Conservation (phyloP, 1,140 invertebrate species). For the Drosophila pseudoobscura region DNA sequence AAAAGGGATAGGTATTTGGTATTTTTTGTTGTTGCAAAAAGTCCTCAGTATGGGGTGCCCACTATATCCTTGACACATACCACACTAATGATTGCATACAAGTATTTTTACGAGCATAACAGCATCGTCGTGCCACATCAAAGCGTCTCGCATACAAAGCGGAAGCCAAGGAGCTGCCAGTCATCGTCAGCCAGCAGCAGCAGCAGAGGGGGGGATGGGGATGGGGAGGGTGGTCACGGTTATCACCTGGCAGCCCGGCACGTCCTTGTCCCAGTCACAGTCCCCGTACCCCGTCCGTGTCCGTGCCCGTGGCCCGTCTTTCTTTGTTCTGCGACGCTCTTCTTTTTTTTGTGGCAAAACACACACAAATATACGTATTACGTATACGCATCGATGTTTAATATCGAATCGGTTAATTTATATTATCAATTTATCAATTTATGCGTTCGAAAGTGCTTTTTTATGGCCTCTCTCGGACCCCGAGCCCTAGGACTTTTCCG, state of each 20-base stretch:
- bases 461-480: slow-evolving; percentile 52
- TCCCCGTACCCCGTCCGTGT: too few relatives aligned
- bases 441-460: slow-evolving; percentile 77
- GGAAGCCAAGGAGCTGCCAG: slow-evolving; percentile 46
- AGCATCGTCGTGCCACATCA: slow-evolving; percentile 70
- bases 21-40: too few relatives aligned
- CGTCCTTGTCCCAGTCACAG: slow-evolving; percentile 12
- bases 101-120: slow-evolving; percentile 76
- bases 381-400: slow-evolving; percentile 20
- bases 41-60: too few relatives aligned
- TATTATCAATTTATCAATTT: slow-evolving; percentile 81
- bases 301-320: background rate
- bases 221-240: too few relatives aligned
- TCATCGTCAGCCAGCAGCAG: too few relatives aligned
- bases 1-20: too few relatives aligned
- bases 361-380: slow-evolving; percentile 10
- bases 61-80: slow-evolving; percentile 19
- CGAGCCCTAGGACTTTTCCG: too few relatives aligned
- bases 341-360: slow-evolving; percentile 28
- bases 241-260: slow-evolving; percentile 6
- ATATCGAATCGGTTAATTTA: slow-evolving; percentile 75
- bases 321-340: slow-evolving; percentile 8
- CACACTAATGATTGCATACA: slow-evolving; percentile 57
- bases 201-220: background rate
- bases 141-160: slow-evolving; percentile 64